These are phyloP conservation scores for Ptilodon capucinus DNA, from an alignment of 2,888 invertebrate genomes.

Conservation along the genomic window DNA sequence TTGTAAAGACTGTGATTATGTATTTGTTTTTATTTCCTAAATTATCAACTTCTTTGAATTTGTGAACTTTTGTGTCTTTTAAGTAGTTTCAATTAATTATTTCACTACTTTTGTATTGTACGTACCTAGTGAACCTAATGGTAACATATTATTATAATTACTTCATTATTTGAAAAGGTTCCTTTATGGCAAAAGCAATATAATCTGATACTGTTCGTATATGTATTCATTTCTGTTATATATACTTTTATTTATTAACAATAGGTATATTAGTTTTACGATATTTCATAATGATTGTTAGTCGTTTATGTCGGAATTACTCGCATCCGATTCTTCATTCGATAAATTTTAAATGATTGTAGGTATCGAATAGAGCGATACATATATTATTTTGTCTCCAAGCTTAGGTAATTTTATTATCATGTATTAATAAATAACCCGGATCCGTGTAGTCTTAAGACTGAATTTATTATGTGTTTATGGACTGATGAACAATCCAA, in stretches of 20 bases:
- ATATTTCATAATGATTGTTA: background rate
- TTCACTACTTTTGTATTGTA: constrained; percentile 31
- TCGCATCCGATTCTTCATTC: constrained; percentile 1
- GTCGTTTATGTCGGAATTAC: constrained; percentile 9
- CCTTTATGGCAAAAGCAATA: constrained; percentile 26
- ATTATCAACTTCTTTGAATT: constrained; percentile 5
- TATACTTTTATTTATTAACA: constrained; percentile 22
- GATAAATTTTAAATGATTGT: constrained; percentile 2
- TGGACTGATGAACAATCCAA: constrained; percentile 42
- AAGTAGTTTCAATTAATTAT: constrained; percentile 37
- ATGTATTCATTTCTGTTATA: constrained; percentile 15
- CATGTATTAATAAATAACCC: background rate
- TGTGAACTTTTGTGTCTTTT: background rate
- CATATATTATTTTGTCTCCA: background rate
- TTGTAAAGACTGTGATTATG: background rate
- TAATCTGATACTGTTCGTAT: constrained; percentile 21
- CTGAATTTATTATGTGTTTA: constrained; percentile 13
- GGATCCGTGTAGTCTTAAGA: constrained; percentile 9
- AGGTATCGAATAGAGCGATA: background rate
- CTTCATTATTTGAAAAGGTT: constrained; percentile 13
- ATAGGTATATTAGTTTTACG: constrained; percentile 8
- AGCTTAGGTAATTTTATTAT: background rate
- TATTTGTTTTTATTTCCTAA: constrained; percentile 1
- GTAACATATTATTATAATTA: background rate
- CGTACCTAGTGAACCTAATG: background rate